These are phyloP conservation scores for Spermophilus dauricus DNA, from an alignment of 2,113 vertebrate species.

Conservation along the genomic window DNA sequence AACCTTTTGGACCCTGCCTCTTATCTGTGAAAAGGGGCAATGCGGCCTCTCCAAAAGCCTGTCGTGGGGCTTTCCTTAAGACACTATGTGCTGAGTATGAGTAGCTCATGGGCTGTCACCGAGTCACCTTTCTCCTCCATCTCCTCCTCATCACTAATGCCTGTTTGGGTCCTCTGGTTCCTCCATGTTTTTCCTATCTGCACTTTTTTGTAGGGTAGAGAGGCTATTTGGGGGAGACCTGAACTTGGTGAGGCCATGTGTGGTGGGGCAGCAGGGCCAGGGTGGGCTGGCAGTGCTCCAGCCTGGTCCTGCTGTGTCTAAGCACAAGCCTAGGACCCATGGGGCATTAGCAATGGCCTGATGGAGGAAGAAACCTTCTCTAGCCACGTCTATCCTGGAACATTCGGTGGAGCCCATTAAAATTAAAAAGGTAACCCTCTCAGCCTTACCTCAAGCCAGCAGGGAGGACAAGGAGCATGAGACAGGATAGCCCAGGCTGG, in stretches of 20 bases:
- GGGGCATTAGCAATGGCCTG: neutral
- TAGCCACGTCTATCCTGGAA: neutral
- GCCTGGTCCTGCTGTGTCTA: neutral
- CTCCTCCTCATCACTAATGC: neutral
- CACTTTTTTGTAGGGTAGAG: neutral
- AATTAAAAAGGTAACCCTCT: neutral
- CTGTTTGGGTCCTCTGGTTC: neutral
- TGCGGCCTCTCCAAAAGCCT: neutral
- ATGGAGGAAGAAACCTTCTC: neutral
- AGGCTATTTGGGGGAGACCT: constrained; percentile 47
- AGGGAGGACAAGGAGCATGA: neutral
- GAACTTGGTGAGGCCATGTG: constrained; percentile 54
- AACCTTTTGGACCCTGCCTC: neutral
- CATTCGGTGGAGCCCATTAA: too few relatives aligned
- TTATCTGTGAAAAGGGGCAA: neutral
- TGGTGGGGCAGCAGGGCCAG: constrained; percentile 27
- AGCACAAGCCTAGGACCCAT: neutral
- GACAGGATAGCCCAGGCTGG: neutral
- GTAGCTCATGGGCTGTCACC: neutral
- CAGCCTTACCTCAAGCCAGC: neutral
- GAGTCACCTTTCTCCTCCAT: neutral
- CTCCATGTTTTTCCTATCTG: neutral
- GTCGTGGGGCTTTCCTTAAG: neutral
- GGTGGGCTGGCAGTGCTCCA: neutral
- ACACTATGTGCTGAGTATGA: neutral